These are phyloP conservation scores for Microvelia longipes DNA, from an alignment of 1,140 invertebrate genomes.

Conservation along the genomic window DNA sequence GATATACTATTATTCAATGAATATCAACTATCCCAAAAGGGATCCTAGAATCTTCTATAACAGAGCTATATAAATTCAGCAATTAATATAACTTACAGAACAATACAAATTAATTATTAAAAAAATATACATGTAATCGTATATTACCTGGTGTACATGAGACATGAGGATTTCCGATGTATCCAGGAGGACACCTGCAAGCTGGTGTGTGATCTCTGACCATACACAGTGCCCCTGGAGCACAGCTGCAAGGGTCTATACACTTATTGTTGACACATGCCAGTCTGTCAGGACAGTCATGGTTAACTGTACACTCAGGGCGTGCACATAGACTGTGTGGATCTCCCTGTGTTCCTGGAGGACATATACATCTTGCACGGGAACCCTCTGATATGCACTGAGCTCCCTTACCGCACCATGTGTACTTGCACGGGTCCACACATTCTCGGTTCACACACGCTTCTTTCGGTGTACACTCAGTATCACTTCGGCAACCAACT, in stretches of 20 bases:
- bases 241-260: slow-evolving; percentile 61
- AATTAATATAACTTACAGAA: too few relatives aligned
- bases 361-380: slow-evolving; percentile 61
- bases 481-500: slow-evolving; percentile 73
- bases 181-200: slow-evolving; percentile 70
- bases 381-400: slow-evolving; percentile 57
- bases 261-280: slow-evolving; percentile 60
- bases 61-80: too few relatives aligned
- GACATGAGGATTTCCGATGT: slow-evolving; percentile 55
- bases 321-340: slow-evolving; percentile 55
- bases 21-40: too few relatives aligned
- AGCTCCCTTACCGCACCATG: slow-evolving; percentile 68
- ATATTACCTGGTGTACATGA: slow-evolving; percentile 42
- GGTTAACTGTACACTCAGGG: slow-evolving; percentile 55
- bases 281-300: slow-evolving; percentile 55
- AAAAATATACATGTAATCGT: too few relatives aligned
- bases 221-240: slow-evolving; percentile 50
- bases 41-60: too few relatives aligned
- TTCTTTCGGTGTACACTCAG: slow-evolving; percentile 63
- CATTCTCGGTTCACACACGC: slow-evolving; percentile 75
- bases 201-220: slow-evolving; percentile 57
- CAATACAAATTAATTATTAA: too few relatives aligned
- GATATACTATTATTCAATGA: too few relatives aligned
- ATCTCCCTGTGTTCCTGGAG: slow-evolving; percentile 54
- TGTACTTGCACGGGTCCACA: slow-evolving; percentile 58